Evolutionary conservation across 2,113 vertebrate genomes (phyloP).

Genomic region (Eidolon helvum): DNA sequence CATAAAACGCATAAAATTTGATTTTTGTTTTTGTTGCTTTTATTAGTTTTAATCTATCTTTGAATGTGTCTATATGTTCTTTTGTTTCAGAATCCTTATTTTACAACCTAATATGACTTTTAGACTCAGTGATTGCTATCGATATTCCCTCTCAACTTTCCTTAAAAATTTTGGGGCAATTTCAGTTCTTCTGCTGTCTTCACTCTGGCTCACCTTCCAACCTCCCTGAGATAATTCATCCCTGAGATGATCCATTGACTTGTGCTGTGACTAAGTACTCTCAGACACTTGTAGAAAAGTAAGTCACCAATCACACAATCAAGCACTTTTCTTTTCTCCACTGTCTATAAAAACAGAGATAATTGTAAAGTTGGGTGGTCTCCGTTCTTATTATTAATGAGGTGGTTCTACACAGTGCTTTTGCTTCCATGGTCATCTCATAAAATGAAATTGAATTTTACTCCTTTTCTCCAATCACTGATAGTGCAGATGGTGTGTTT

Average conservation of each 20-base stretch:
- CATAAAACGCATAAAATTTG: not conserved
- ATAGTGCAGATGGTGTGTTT: conserved; percentile 75
- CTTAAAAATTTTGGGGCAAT: not conserved
- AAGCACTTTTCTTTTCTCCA: not conserved
- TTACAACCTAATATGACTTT: not conserved
- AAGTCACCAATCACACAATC: not conserved
- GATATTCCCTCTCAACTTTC: not conserved
- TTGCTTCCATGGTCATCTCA: conserved; percentile 68
- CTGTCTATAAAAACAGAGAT: conserved; percentile 51
- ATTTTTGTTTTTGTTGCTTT: not conserved
- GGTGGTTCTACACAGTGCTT: conserved; percentile 69
- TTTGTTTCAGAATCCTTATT: not conserved
- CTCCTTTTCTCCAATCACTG: conserved; percentile 68
- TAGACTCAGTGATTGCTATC: not conserved
- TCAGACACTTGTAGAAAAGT: not conserved
- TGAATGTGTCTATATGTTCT: not conserved
- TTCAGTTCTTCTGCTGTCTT: not conserved
- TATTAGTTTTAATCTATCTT: not conserved
- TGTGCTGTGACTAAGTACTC: not conserved
- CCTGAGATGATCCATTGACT: not conserved
- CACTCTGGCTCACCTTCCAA: not conserved
- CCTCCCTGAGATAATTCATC: not conserved
- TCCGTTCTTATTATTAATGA: conserved; percentile 60
- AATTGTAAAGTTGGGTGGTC: conserved; percentile 60
- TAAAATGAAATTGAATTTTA: conserved; percentile 81